Percentiles rank a stretch among this genome's conserved stretches.
phyloP scores from a whole-genome alignment of 64 coral and sea anemone genomes.

The Catalaphyllia jardinei region DNA sequence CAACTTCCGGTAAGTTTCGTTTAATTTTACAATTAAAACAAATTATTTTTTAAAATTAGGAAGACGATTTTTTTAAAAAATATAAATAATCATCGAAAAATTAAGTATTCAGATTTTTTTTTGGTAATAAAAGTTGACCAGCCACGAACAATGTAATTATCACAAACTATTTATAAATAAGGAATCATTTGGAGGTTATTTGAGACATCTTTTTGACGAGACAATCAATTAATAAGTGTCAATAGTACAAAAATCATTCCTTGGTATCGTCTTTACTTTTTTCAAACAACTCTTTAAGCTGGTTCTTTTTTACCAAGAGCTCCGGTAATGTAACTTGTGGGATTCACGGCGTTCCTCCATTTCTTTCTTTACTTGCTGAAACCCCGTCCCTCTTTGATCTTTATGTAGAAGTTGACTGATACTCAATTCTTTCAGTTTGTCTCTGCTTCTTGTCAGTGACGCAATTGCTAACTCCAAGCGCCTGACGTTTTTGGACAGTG shows the following conservation, averaged over 20 bases:
- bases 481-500: background rate
- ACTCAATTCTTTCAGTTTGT: slow-evolving; percentile 1
- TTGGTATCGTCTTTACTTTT: background rate
- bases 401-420: background rate
- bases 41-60: no score
- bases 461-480: background rate
- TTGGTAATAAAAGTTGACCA: no score
- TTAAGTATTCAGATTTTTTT: no score
- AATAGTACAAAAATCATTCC: slow-evolving; percentile 23
- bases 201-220: slow-evolving; percentile 19
- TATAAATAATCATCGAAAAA: no score
- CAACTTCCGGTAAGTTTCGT: no score
- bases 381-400: background rate
- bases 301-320: background rate
- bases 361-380: slow-evolving; percentile 4
- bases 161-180: slow-evolving; percentile 24
- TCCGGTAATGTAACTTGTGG: background rate
- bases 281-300: slow-evolving; percentile 1
- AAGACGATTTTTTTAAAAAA: no score
- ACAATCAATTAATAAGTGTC: slow-evolving; percentile 16
- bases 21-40: no score
- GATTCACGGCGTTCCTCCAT: background rate
- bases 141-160: background rate
- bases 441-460: slow-evolving; percentile 4
- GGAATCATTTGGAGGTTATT: slow-evolving; percentile 23